Conservation (phyloP, 2,888 invertebrate genomes). For the Tetranychus truncatus region DNA sequence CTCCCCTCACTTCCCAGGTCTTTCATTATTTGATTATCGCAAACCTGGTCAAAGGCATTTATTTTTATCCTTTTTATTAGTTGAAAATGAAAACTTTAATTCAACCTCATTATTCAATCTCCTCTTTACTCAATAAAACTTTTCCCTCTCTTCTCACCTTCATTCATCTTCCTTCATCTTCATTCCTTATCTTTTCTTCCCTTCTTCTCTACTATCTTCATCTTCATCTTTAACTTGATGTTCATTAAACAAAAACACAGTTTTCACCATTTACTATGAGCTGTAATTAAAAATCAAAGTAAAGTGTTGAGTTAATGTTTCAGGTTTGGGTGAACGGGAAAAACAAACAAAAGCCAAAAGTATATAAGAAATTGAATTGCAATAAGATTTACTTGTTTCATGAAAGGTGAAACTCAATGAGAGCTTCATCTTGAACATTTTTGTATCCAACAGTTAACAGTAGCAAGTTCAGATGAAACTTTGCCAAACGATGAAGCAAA, state of each 20-base stretch:
- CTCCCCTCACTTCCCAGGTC: neutral
- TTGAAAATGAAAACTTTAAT: neutral
- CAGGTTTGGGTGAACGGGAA: neutral
- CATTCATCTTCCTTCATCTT: neutral
- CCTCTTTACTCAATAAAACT: neutral
- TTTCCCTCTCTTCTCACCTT: constrained; percentile 1
- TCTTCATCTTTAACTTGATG: neutral
- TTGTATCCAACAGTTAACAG: no score
- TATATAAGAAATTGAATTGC: neutral
- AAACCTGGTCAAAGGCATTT: neutral
- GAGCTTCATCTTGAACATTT: no score
- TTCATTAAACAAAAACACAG: neutral
- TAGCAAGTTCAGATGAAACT: no score
- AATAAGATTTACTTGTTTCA: neutral
- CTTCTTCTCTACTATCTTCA: neutral
- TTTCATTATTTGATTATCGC: neutral
- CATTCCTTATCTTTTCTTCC: neutral
- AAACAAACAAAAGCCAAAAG: neutral
- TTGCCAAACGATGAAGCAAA: neutral
- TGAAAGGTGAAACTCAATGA: no score
- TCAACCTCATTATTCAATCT: neutral
- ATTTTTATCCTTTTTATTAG: neutral
- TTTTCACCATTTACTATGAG: neutral
- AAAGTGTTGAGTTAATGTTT: constrained; percentile 4
- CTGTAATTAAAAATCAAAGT: neutral